A percentile compares a stretch with the other conserved stretches of the same genome.
Conservation (phyloP, 2,113 vertebrate genomes). For the Emydocephalus ijimae region DNA sequence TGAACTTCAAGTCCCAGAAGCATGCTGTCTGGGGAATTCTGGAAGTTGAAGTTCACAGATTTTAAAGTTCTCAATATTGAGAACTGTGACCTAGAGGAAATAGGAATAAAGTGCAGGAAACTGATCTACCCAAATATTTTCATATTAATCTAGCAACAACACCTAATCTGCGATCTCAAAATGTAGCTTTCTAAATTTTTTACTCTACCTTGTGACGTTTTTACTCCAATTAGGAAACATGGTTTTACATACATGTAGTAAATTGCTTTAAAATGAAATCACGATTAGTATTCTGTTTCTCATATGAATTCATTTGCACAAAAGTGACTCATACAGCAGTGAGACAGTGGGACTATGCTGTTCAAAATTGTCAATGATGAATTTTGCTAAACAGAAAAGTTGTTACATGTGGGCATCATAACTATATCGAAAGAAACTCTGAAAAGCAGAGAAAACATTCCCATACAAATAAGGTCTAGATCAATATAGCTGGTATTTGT, state of each 20-base stretch:
- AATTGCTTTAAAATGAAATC: background rate
- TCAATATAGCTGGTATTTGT: background rate
- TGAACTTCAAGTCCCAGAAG: background rate
- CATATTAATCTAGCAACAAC: background rate
- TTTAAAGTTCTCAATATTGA: background rate
- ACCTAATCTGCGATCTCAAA: background rate
- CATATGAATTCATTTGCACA: background rate
- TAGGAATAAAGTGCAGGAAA: background rate
- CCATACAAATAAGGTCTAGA: background rate
- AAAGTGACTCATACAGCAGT: background rate
- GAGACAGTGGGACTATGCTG: background rate
- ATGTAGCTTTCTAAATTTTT: background rate
- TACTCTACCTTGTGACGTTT: background rate
- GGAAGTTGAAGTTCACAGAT: background rate
- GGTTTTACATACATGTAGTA: background rate
- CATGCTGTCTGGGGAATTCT: background rate
- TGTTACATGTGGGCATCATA: background rate
- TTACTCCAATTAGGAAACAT: background rate
- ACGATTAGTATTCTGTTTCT: background rate
- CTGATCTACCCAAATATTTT: background rate
- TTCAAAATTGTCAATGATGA: background rate
- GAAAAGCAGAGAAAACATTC: background rate
- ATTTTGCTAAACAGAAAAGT: background rate
- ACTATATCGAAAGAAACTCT: background rate
- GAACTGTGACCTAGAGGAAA: background rate